Conservation (phyloP, 2,113 vertebrate species). For the Edolisoma coerulescens region DNA sequence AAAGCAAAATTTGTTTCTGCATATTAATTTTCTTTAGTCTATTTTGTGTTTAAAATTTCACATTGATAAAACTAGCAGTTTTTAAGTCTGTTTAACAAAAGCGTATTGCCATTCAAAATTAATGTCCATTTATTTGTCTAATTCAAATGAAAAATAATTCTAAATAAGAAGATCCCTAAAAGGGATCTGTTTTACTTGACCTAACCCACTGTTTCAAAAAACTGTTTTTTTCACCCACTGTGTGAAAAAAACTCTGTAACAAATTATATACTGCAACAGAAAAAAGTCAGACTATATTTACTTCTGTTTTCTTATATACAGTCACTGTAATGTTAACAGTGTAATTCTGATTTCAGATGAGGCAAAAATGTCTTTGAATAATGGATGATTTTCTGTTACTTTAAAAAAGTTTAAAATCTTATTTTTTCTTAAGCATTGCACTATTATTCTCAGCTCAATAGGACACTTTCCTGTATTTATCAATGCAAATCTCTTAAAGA, state of each 20-base stretch:
- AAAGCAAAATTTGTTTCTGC: neutral
- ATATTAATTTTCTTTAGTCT: neutral
- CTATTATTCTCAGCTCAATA: neutral
- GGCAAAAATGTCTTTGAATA: neutral
- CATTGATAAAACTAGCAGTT: neutral
- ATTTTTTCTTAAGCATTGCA: neutral
- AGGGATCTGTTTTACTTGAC: neutral
- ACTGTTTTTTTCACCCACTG: accelerated
- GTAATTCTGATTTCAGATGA: neutral
- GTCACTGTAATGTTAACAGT: neutral
- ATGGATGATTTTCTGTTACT: neutral
- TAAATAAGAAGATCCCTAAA: neutral
- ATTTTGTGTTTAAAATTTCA: neutral
- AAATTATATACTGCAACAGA: neutral
- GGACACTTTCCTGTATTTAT: neutral
- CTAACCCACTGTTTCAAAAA: neutral
- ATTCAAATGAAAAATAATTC: neutral
- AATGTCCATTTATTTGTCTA: neutral
- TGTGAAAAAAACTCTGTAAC: neutral
- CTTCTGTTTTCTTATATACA: neutral
- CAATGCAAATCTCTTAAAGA: neutral
- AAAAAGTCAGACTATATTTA: neutral
- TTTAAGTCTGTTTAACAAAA: neutral
- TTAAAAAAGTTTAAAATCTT: neutral
- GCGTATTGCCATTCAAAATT: neutral